Conservation (phyloP, 1,140 invertebrate genomes). For the Drosophila kepulauana region DNA sequence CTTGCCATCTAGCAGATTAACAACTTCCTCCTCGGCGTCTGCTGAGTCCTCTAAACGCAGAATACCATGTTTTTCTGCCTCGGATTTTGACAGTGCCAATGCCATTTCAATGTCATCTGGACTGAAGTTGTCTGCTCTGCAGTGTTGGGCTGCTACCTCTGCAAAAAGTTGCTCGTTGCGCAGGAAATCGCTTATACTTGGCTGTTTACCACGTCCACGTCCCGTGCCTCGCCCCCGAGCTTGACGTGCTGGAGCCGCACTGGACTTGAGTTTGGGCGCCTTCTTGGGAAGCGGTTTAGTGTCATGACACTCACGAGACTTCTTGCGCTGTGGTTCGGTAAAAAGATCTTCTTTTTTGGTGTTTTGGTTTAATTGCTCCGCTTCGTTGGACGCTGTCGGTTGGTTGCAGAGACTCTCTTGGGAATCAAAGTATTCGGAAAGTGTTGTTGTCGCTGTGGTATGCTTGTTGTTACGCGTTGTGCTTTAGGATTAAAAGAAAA, state of each 20-base stretch:
- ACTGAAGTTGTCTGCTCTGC: conserved; percentile 74
- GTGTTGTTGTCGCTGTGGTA: conserved; percentile 19
- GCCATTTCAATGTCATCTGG: conserved; percentile 81
- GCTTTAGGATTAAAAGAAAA: conserved; percentile 45
- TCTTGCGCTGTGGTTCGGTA: conserved; percentile 44
- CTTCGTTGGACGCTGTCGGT: conserved; percentile 2
- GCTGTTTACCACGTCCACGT: conserved; percentile 55
- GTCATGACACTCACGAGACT: conserved; percentile 50
- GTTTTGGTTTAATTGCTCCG: neutral
- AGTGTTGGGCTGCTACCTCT: conserved; percentile 76
- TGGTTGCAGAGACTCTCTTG: conserved; percentile 21
- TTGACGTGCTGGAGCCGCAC: neutral
- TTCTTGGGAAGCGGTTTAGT: conserved; percentile 65
- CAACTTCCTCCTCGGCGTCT: conserved; percentile 49
- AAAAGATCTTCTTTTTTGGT: neutral
- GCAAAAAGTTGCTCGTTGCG: conserved; percentile 78
- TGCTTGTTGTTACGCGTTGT: conserved; percentile 53
- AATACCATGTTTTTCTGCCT: conserved; percentile 59
- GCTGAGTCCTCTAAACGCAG: conserved; percentile 22
- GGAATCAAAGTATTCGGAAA: conserved; percentile 50
- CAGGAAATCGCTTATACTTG: conserved; percentile 73
- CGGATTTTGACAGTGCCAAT: conserved; percentile 76
- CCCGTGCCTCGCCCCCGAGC: conserved; percentile 1
- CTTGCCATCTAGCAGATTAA: conserved; percentile 43
- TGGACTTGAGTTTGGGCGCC: conserved; percentile 62